phyloP scores from a whole-genome alignment of 30 jellyfish, hydroid and myxozoan genomes.

The Sanderia malayensis region DNA sequence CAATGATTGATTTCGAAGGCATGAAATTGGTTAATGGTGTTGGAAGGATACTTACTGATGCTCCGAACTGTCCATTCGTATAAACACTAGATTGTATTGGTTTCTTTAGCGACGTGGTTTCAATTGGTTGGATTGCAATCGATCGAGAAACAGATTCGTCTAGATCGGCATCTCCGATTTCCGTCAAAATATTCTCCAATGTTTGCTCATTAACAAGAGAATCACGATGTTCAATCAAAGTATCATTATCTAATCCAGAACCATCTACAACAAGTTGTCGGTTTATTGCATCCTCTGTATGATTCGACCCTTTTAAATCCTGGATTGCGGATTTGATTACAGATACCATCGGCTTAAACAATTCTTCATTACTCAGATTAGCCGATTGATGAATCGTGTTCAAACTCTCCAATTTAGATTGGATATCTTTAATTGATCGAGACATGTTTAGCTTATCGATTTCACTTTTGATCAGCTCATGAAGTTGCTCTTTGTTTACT shows the following conservation, averaged over 20 bases:
- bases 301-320: conserved; percentile 8
- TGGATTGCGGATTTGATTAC: conserved; percentile 50
- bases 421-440: conserved; percentile 22
- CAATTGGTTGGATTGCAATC: conserved; percentile 1
- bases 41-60: too few species aligned
- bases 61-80: too few species aligned
- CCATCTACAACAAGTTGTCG: not conserved
- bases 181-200: not conserved
- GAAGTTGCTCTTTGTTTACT: conserved; percentile 7
- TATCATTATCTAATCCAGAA: not conserved
- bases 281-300: conserved; percentile 2
- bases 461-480: conserved; percentile 12
- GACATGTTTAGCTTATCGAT: conserved; percentile 43
- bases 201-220: not conserved
- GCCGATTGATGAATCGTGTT: conserved; percentile 5
- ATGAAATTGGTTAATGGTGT: too few species aligned
- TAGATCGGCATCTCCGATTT: not conserved
- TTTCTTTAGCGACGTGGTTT: too few species aligned
- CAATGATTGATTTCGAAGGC: too few species aligned
- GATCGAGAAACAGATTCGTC: not conserved
- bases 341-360: conserved; percentile 29
- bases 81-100: too few species aligned
- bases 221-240: not conserved
- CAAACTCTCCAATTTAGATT: conserved; percentile 17
- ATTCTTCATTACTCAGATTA: not conserved